These are phyloP conservation scores for Brachionus plicatilis DNA, from an alignment of 1,140 invertebrate genomes.

Conservation along the genomic window DNA sequence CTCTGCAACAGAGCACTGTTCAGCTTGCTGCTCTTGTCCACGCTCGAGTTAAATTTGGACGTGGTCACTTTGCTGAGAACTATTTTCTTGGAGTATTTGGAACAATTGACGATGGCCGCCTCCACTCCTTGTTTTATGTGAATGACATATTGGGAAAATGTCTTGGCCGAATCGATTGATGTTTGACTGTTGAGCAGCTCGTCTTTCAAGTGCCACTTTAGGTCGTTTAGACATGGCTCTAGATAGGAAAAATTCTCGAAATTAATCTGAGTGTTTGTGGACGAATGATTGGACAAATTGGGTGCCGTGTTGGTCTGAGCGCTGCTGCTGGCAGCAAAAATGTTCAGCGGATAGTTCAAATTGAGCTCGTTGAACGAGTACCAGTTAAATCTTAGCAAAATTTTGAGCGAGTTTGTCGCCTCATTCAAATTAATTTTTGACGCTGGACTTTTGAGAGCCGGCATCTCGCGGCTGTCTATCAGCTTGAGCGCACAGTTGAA, in stretches of 20 bases:
- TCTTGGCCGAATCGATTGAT: neutral
- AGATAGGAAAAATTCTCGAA: neutral
- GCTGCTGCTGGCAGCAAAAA: neutral
- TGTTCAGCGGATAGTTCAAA: neutral
- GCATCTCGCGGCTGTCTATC: neutral
- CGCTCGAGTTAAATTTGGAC: neutral
- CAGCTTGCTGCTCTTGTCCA: neutral
- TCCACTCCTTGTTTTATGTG: neutral
- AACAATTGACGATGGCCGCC: neutral
- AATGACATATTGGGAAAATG: neutral
- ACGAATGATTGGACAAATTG: neutral
- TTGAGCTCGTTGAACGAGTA: slow-evolving; percentile 28
- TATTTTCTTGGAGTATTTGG: neutral
- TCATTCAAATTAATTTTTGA: neutral
- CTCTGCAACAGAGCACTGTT: neutral
- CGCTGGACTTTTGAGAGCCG: neutral
- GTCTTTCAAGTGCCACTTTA: slow-evolving; percentile 18
- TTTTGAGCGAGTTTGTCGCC: neutral
- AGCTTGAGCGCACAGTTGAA: slow-evolving; percentile 6
- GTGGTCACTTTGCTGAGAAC: neutral
- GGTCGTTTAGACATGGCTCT: neutral
- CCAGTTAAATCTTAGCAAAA: slow-evolving; percentile 35
- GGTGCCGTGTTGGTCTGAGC: neutral
- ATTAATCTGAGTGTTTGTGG: neutral
- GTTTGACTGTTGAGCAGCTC: neutral